Evolutionary conservation across 2,797 vertebrate genomes (phyloP), one percentile per base, ranked within the genome.

Genomic region (Buceros bicornis): DNA sequence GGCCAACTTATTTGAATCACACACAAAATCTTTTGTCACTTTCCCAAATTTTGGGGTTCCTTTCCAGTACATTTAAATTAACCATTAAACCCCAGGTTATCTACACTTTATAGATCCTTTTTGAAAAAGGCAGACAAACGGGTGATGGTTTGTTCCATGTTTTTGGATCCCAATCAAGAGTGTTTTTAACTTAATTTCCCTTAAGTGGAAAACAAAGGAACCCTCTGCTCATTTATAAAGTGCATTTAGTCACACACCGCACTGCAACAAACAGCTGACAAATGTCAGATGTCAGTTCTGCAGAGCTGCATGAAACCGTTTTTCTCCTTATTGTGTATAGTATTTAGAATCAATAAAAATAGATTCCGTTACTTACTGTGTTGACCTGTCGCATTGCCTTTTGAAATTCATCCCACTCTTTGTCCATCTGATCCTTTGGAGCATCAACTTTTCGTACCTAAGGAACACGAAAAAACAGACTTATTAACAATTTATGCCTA

Each of bases 381-480:
- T 99, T 99, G 85, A 99, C 99, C 97, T 99, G 99, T 76, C 99
- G 98, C 83, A 99, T 99, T 97, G 99, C 99, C 96, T 99, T 99
- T 76, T 99, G 99, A 97, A 99, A 99, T 97, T 99, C 99, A 95
- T 99, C 99, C 99, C 99, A 99, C 96, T 99, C 99, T 95, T 99
- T 99, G 98, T 99, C 99, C 99, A 99, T 99, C 40, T 99, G 99
- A 94, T 99, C 99, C 93, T 99, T 99, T 5, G 99, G 99, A 22
- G 99, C 99, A 82, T 99, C 99, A 5, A 99, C 99, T 45, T 99
- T 99, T 43, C 99, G 99, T 50, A 99, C 99, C 98, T 98, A 87
- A 72, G 50, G 80, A 83, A 69, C 9, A n/a, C 16, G 53, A 57
- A 57, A 87, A 71, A 45, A n/a, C 15, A 33, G 33, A 31, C 16